phyloP scores from a whole-genome alignment of 2,797 vertebrate species.

The Eulemur coronatus region DNA sequence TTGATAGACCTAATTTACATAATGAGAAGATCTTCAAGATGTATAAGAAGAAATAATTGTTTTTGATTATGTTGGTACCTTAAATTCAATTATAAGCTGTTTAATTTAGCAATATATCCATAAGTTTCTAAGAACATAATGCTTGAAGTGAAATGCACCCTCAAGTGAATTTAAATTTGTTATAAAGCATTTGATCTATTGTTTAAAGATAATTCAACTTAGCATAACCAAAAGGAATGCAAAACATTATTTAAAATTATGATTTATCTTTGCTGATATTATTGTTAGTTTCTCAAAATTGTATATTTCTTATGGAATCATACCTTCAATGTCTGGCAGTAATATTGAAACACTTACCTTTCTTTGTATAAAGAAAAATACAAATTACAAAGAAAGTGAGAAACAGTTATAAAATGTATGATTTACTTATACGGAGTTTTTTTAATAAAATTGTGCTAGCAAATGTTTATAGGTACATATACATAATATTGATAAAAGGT shows the following conservation, averaged over 20 bases:
- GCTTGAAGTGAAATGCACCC: constrained; percentile 2
- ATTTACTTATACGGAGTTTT: not conserved
- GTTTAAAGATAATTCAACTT: constrained; percentile 3
- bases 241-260: not conserved
- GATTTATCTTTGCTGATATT: not conserved
- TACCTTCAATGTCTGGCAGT: not conserved
- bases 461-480: not conserved
- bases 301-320: not conserved
- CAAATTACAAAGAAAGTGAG: not conserved
- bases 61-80: constrained; percentile 33
- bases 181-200: not conserved
- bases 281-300: not conserved
- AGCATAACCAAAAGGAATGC: not conserved
- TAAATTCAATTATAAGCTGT: constrained; percentile 43
- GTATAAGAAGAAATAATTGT: constrained; percentile 49
- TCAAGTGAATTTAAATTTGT: not conserved
- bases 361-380: not conserved
- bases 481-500: not conserved
- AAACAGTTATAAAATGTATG: not conserved
- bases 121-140: not conserved
- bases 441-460: not conserved
- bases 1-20: constrained; percentile 41
- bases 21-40: constrained; percentile 49
- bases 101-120: not conserved
- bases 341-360: not conserved